Percentiles rank a stretch among this genome's conserved stretches.
Evolutionary conservation across 2,797 vertebrate species (phyloP).

Genomic region (Gymnothorax reevesii): DNA sequence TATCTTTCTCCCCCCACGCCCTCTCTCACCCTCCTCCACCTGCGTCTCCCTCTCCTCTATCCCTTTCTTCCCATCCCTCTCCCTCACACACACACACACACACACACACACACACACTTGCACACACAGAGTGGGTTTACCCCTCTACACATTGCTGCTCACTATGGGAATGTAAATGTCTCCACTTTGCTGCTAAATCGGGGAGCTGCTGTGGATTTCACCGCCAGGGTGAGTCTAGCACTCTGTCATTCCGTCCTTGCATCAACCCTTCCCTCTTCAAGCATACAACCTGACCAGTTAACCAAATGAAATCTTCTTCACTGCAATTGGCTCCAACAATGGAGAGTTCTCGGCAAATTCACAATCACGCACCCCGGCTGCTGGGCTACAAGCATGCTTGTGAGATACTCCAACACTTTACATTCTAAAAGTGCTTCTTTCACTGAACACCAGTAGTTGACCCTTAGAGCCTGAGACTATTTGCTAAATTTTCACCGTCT

Average conservation of each 20-base stretch:
- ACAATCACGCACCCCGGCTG: no score
- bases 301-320: no score
- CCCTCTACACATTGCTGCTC: constrained; percentile 94
- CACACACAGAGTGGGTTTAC: constrained; percentile 91
- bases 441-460: no score
- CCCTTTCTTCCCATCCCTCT: neutral
- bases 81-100: neutral
- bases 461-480: no score
- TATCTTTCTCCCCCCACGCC: constrained; percentile 25
- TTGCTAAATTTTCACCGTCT: no score
- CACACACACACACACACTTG: neutral
- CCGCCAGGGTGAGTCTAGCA: constrained; percentile 83
- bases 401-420: no score
- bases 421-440: no score
- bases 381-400: no score
- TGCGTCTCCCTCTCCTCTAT: no score
- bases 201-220: constrained; percentile 96
- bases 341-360: no score
- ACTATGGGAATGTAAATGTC: constrained; percentile 98
- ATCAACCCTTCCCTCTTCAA: neutral
- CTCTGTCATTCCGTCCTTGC: neutral
- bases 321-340: no score
- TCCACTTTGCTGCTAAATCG: constrained; percentile 95
- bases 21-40: neutral
- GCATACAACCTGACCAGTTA: no score